Percentiles rank a stretch among this genome's conserved stretches.
phyloP scores from a whole-genome alignment of 2,888 invertebrate genomes.

The Patella ulyssiponensis region DNA sequence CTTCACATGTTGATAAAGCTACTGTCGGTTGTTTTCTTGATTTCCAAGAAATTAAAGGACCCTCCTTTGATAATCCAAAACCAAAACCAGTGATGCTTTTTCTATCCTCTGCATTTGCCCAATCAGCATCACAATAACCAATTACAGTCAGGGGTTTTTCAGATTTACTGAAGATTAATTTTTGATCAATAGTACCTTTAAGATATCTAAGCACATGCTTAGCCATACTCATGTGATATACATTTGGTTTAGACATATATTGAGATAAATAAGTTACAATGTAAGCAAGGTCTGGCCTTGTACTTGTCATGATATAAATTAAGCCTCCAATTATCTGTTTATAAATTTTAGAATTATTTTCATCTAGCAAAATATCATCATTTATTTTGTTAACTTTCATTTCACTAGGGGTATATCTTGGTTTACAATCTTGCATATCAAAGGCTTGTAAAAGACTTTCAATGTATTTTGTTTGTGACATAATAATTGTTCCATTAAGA shows the following conservation, averaged over 20 bases:
- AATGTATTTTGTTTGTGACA: slow-evolving; percentile 19
- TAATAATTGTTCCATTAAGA: slow-evolving; percentile 2
- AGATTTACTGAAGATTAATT: slow-evolving; percentile 14
- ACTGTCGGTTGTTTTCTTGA: slow-evolving; percentile 21
- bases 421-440: slow-evolving; percentile 24
- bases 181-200: slow-evolving; percentile 18
- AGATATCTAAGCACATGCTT: slow-evolving; percentile 28
- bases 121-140: slow-evolving; percentile 1
- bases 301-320: slow-evolving; percentile 27
- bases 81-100: slow-evolving; percentile 27
- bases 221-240: slow-evolving; percentile 7
- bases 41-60: not conserved
- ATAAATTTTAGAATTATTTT: slow-evolving; percentile 16
- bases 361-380: not conserved
- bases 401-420: slow-evolving; percentile 18
- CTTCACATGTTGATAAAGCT: slow-evolving; percentile 35
- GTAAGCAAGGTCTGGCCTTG: slow-evolving; percentile 21
- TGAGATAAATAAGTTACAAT: slow-evolving; percentile 25
- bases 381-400: not conserved
- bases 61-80: not conserved
- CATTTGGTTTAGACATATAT: slow-evolving; percentile 19
- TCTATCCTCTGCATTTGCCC: slow-evolving; percentile 1
- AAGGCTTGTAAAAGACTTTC: not conserved
- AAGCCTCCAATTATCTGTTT: slow-evolving; percentile 20
- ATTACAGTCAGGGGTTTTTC: not conserved